These are phyloP conservation scores for Dromaius novaehollandiae DNA, from an alignment of 2,113 vertebrate genomes.

Conservation along the genomic window DNA sequence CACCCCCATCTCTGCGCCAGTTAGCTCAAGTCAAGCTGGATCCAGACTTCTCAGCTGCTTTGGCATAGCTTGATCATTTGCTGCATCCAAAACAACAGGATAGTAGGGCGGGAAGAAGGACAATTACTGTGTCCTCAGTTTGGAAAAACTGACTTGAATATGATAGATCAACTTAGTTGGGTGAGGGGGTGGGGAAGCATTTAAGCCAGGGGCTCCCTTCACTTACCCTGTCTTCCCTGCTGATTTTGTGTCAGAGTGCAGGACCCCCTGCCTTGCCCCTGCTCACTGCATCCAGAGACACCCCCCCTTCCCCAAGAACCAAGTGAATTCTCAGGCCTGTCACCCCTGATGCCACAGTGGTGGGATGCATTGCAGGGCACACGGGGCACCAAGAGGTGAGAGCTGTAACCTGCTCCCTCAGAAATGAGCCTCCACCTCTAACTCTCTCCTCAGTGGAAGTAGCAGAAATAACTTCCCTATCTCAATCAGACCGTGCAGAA, in stretches of 20 bases:
- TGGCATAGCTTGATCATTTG: background rate
- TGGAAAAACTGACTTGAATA: background rate
- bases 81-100: background rate
- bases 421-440: background rate
- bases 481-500: accelerated
- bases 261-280: too few relatives aligned
- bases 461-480: background rate
- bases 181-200: accelerated
- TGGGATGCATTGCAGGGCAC: background rate
- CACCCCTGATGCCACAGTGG: background rate
- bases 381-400: accelerated
- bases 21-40: background rate
- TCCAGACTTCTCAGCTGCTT: background rate
- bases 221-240: background rate
- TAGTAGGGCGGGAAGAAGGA: background rate
- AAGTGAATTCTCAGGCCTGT: background rate
- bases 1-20: background rate
- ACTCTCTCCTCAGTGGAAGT: background rate
- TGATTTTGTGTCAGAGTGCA: background rate
- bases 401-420: background rate
- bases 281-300: background rate
- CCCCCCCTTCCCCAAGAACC: too few relatives aligned
- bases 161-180: background rate
- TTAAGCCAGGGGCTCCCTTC: background rate
- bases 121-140: background rate